A percentile compares a stretch with the other conserved stretches of the same genome.
Evolutionary conservation across 2,113 vertebrate genomes (phyloP).

Genomic region (Lathamus discolor): DNA sequence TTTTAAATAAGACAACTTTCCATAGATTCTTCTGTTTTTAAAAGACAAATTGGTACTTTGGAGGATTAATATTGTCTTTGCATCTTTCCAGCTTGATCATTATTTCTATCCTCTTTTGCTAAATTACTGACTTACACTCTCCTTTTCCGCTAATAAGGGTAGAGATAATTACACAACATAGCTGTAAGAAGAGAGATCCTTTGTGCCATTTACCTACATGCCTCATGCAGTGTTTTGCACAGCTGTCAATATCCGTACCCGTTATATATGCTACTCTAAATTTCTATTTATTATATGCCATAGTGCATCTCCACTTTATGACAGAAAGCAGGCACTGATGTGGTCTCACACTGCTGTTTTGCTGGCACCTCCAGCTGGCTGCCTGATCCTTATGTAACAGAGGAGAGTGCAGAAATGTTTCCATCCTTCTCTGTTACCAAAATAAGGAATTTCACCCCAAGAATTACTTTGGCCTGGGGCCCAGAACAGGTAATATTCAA

Average conservation of each 20-base stretch:
- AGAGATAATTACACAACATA: neutral
- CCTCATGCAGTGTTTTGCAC: neutral
- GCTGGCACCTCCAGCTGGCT: neutral
- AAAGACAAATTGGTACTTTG: neutral
- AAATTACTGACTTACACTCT: neutral
- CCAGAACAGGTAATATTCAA: slow-evolving; percentile 39
- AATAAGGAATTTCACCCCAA: neutral
- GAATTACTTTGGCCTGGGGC: slow-evolving; percentile 18
- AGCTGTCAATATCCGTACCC: neutral
- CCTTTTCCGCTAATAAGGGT: neutral
- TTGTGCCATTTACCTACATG: neutral
- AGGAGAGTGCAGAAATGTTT: neutral
- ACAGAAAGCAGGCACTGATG: neutral
- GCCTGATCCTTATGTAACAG: neutral
- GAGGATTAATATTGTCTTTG: neutral
- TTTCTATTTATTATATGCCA: neutral
- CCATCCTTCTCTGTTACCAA: neutral
- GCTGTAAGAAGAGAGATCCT: neutral
- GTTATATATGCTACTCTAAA: neutral
- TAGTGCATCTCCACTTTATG: neutral
- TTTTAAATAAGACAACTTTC: neutral
- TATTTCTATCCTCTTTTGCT: neutral
- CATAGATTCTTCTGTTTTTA: neutral
- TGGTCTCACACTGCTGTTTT: neutral
- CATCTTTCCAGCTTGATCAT: neutral